Evolutionary conservation across 2,797 vertebrate species (phyloP), one percentile per base, ranked within the genome.

Genomic region (Manis crassicaudata): DNA sequence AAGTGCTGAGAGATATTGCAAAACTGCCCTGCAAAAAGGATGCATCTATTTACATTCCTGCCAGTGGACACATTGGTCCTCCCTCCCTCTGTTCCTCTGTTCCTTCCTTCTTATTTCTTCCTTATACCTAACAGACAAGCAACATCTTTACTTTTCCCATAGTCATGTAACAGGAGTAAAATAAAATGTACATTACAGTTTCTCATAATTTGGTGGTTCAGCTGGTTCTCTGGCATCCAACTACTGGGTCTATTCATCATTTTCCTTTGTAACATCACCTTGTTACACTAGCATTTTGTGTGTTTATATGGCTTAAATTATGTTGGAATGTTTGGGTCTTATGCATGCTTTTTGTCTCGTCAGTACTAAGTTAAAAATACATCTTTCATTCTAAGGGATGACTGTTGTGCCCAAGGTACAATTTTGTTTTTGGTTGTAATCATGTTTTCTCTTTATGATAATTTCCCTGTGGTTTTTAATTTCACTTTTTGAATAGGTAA

Each of bases 391-490:
- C 77, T 82, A 86, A 95, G 50, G 67, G 63, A 62, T 89, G 73
- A 92, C 56, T 67, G 6, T 77, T 77, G 25, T 50, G 35, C 40
- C 85, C 46, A 81, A 73, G 40, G 35, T 68, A 20, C 58, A 82
- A 73, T 94, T 96, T 94, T 96, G 70, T 29, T 82, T 97, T 88
- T 70, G 18, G 27, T 54, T 91, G 23, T 29, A 32, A 40, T 93
- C 12, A 65, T 8, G 10, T 32, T 76, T 94, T 87, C 32, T 73
- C 81, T 60, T 37, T 58, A 37, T 12, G 77, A 88, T 82, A 67
- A 93, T 92, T 88, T 72, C 9, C 63, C 1, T 65, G 10, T 73
- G 54, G 81, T 58, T 89, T 97, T 87, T n/a, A 21, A 60, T 65
- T 96, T 84, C 50, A 75, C 54, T 43, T 95, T 92, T 85, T 89